Percentiles rank a stretch among this genome's conserved stretches.
phyloP scores from a whole-genome alignment of 2,113 vertebrate species.

The Dromiciops gliroides region DNA sequence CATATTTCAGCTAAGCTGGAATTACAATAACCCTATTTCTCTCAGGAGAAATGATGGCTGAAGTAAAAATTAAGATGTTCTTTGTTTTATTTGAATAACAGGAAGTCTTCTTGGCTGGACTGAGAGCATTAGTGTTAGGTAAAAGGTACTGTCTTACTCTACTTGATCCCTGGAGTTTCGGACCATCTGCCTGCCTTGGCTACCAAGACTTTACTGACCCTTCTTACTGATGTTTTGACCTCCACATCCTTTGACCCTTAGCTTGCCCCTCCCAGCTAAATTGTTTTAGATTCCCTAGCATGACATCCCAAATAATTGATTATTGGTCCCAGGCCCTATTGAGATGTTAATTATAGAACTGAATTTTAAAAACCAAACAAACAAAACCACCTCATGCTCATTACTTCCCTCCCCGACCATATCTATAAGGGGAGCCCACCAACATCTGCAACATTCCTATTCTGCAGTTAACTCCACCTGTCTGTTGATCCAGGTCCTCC shows the following conservation, averaged over 20 bases:
- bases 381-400: not conserved
- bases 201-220: not conserved
- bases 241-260: not conserved
- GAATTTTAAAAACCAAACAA: not conserved
- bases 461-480: too few relatives aligned
- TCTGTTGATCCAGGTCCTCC: too few relatives aligned
- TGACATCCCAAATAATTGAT: not conserved
- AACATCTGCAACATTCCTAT: not conserved
- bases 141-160: conserved; percentile 12
- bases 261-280: not conserved
- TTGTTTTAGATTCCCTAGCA: not conserved
- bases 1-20: conserved; percentile 81
- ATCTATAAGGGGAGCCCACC: not conserved
- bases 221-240: not conserved
- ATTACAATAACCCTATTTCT: conserved; percentile 79
- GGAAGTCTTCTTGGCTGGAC: conserved; percentile 57
- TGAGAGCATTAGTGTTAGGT: conserved; percentile 55
- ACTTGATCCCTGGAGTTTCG: not conserved
- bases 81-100: conserved; percentile 73
- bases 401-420: not conserved
- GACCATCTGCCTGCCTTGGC: not conserved
- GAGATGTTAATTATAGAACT: not conserved
- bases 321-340: not conserved
- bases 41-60: conserved; percentile 67
- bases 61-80: conserved; percentile 79